These are phyloP conservation scores for Nezara viridula DNA, from an alignment of 2,888 invertebrate species.

Conservation along the genomic window DNA sequence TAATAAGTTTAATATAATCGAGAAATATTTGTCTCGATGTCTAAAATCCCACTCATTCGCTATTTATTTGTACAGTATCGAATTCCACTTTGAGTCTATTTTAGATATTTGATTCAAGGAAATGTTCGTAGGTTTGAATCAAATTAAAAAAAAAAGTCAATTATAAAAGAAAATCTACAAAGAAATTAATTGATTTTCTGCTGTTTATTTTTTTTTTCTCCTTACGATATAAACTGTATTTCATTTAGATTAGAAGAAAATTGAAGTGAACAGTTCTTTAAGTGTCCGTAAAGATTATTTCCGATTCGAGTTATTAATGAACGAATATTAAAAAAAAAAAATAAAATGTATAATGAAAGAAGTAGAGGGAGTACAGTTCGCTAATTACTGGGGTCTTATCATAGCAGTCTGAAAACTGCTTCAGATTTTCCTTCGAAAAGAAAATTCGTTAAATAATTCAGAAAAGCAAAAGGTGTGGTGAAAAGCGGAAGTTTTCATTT, in stretches of 20 bases:
- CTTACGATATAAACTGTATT: not conserved
- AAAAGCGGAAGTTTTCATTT: not conserved
- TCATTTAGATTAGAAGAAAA: not conserved
- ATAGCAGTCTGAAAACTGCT: not conserved
- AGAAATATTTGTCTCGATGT: no score
- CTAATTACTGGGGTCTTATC: constrained; percentile 54
- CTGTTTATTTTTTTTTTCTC: not conserved
- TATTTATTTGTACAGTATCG: no score
- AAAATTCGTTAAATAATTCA: not conserved
- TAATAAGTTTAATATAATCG: no score
- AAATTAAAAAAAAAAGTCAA: not conserved
- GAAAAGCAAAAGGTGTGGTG: not conserved
- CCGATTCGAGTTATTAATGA: not conserved
- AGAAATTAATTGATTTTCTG: not conserved
- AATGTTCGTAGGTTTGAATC: not conserved
- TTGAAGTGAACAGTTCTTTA: not conserved
- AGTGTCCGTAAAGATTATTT: not conserved
- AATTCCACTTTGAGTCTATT: not conserved
- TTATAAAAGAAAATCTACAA: not conserved
- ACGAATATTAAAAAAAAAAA: not conserved
- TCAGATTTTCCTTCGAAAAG: constrained; percentile 9
- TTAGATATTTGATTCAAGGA: not conserved
- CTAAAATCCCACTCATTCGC: no score
- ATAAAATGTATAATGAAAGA: not conserved
- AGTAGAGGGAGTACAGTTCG: not conserved